Conservation (phyloP, 2,888 invertebrate species). For the Hanleya hanleyi region DNA sequence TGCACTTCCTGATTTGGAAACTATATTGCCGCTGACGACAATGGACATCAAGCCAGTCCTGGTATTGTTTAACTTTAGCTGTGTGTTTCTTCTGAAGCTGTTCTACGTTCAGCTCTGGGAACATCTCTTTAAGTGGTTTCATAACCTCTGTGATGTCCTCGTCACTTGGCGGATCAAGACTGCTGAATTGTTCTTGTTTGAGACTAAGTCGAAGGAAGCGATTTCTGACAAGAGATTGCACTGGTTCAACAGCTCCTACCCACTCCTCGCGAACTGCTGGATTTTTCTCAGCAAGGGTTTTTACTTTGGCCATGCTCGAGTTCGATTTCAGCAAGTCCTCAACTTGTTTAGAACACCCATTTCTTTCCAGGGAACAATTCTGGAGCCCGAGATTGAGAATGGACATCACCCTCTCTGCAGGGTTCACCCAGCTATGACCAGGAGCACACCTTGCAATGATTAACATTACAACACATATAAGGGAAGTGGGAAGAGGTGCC, state of each 20-base stretch:
- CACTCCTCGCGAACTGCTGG: conserved; percentile 20
- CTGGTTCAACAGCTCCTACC: conserved; percentile 14
- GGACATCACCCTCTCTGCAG: conserved; percentile 35
- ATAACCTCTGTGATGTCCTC: conserved; percentile 22
- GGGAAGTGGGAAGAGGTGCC: too few species aligned
- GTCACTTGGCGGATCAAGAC: conserved; percentile 13
- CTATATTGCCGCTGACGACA: conserved; percentile 29
- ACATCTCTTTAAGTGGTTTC: conserved; percentile 19
- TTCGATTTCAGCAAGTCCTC: conserved; percentile 11
- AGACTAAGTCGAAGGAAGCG: conserved; percentile 25
- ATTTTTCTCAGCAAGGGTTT: conserved; percentile 7
- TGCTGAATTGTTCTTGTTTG: conserved; percentile 22
- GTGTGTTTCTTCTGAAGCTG: conserved; percentile 14
- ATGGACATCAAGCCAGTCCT: conserved; percentile 26
- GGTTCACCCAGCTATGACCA: conserved; percentile 37
- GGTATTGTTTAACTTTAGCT: conserved; percentile 14
- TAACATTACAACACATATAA: conserved; percentile 40
- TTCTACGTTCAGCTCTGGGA: conserved; percentile 18
- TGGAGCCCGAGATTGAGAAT: conserved; percentile 23
- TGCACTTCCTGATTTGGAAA: conserved; percentile 36
- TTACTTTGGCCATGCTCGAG: conserved; percentile 14
- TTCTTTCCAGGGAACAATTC: conserved; percentile 6
- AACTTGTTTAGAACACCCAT: background rate
- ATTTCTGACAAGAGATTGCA: conserved; percentile 15
- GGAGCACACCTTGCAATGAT: conserved; percentile 36